A percentile compares a stretch with the other conserved stretches of the same genome.
Conservation (phyloP, 2,888 invertebrate species). For the Panopea generosa region DNA sequence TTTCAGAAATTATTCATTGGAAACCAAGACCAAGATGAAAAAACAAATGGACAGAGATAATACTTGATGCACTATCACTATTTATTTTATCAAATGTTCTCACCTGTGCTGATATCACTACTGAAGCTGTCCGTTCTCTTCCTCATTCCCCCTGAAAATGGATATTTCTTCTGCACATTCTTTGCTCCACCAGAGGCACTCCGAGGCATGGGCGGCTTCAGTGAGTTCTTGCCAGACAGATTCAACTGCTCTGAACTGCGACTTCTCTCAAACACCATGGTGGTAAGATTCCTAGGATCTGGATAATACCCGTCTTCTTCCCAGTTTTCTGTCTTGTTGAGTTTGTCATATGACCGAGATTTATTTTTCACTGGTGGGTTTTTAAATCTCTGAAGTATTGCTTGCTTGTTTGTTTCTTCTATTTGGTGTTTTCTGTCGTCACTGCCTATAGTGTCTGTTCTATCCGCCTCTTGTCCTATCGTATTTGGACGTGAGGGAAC, state of each 20-base stretch:
- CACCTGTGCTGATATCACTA: constrained; percentile 72
- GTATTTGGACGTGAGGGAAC: constrained; percentile 62
- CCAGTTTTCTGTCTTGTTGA: constrained; percentile 51
- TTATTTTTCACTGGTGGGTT: constrained; percentile 33
- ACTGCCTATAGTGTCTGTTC: constrained; percentile 56
- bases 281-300: constrained; percentile 50
- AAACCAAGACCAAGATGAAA: no score
- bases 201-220: constrained; percentile 53
- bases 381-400: constrained; percentile 17
- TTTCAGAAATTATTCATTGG: no score
- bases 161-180: constrained; percentile 51
- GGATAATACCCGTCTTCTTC: constrained; percentile 49
- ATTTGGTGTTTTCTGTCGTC: constrained; percentile 37
- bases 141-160: constrained; percentile 57
- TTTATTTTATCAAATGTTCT: no score
- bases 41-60: no score
- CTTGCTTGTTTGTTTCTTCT: constrained; percentile 37
- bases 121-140: constrained; percentile 77
- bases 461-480: constrained; percentile 62
- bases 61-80: no score
- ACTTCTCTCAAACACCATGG: constrained; percentile 71
- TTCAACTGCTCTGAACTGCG: constrained; percentile 59
- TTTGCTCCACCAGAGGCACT: constrained; percentile 51
- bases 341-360: constrained; percentile 53
- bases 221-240: constrained; percentile 41